Percentiles rank a stretch among this genome's conserved stretches.
Conservation (phyloP, 2,113 vertebrate species). For the Odocoileus hemionus region DNA sequence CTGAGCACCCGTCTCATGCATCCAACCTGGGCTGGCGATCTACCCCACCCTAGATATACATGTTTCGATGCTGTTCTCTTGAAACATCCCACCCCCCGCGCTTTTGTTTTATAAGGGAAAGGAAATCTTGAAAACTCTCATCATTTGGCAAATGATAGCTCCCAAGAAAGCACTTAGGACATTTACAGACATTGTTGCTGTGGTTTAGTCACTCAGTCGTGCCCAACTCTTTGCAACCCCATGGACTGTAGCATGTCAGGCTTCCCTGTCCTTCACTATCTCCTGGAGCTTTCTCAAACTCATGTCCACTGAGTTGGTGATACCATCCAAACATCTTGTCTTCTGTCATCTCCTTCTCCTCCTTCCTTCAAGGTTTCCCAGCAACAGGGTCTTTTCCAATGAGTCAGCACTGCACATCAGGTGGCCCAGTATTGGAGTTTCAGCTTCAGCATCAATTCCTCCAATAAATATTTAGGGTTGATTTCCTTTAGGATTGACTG, state of each 20-base stretch:
- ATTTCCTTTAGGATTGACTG: background rate
- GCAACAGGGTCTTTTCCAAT: background rate
- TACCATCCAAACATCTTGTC: fast-evolving
- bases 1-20: too few species aligned
- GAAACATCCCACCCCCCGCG: too few species aligned
- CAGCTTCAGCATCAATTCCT: background rate
- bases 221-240: background rate
- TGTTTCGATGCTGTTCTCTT: too few species aligned
- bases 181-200: background rate
- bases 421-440: background rate
- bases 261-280: background rate
- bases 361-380: background rate
- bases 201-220: background rate
- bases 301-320: background rate
- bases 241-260: background rate
- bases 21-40: too few species aligned
- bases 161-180: background rate
- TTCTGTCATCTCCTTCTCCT: background rate
- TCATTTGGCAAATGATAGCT: background rate
- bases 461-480: background rate
- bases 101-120: background rate
- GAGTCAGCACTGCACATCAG: background rate
- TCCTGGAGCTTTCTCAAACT: background rate
- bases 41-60: too few species aligned
- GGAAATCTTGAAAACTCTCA: background rate